Base-by-base conservation (phyloP, 2,888 invertebrate species). In the Pachliopta kotzebuea region DNA sequence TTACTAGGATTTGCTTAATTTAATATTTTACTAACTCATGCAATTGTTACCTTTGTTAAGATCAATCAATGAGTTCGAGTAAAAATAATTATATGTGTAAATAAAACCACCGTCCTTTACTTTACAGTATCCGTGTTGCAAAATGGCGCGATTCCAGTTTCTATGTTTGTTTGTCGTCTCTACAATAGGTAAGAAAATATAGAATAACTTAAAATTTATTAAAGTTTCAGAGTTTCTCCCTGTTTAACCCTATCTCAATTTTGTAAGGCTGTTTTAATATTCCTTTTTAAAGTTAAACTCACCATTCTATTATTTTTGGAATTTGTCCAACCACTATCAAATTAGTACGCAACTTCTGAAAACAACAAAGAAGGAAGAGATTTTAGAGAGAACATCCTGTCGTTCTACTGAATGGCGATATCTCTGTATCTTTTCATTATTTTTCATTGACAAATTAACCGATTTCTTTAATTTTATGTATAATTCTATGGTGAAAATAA, bases 71-170 rank as follows among this genome's bases (percentile, higher is more conserved):
- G 17, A 42, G 2, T 45, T 8, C n/a, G 4, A n/a, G 45, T 18
- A n/a, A 18, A 52, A 52, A 21, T 20, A n/a, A 18, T n/a, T 21
- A 21, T 20, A 23, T 52, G 18, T 52, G 21, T n/a, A 52, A 23
- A 37, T 53, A 42, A 53, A n/a, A 52, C 26, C 23, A 20, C 42
- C 31, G 21, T 42, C 23, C 7, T 52, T 69, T 77, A 72, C 45
- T 78, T 75, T 83, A 74, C 69, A 84, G 86, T 80, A 71, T 67
- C 63, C 68, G 69, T 71, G 73, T 73, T 70, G 76, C 78, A 76
- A 79, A 73, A 89, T 90, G 90, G 85, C 83, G 79, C 77, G 76
- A 74, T 77, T 80, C 80, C 79, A 80, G 74, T 73, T 82, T 66
- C 71, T 82, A 67, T 83, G 74, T 76, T 72, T 88, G 71, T 69